A percentile compares a stretch with the other conserved stretches of the same genome.
Conservation (phyloP, 2,888 invertebrate genomes). For the Quadriops clusia region DNA sequence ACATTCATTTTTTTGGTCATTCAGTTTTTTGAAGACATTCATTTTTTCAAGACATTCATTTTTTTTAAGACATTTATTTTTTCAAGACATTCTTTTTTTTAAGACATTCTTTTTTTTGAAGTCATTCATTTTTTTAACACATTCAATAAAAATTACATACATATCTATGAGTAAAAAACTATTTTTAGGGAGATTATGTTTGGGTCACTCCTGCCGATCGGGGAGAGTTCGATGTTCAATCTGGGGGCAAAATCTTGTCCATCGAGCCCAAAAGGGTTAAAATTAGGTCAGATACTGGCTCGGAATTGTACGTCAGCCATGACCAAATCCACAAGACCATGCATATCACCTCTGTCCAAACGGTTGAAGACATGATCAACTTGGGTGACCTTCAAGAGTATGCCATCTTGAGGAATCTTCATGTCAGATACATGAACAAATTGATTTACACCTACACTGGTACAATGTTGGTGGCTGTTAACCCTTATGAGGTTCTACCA, state of each 20-base stretch:
- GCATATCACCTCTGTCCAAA: conserved; percentile 65
- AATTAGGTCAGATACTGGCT: conserved; percentile 74
- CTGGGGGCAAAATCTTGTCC: conserved; percentile 72
- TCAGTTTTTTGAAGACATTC: no score
- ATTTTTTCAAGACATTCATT: no score
- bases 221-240: conserved; percentile 71
- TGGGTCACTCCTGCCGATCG: conserved; percentile 70
- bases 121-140: no score
- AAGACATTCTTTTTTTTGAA: no score
- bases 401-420: conserved; percentile 82
- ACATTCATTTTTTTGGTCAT: no score
- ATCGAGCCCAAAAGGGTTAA: conserved; percentile 64
- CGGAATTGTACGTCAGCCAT: conserved; percentile 49
- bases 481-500: conserved; percentile 89
- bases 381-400: conserved; percentile 91
- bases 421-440: conserved; percentile 77
- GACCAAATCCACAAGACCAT: conserved; percentile 58
- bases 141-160: no score
- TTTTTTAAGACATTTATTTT: no score
- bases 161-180: no score
- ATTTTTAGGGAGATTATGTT: conserved; percentile 69
- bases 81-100: no score
- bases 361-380: conserved; percentile 93
- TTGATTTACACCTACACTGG: conserved; percentile 93
- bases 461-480: conserved; percentile 87